These are phyloP conservation scores for Pardalotus punctatus DNA, from an alignment of 2,113 vertebrate species.

Conservation along the genomic window DNA sequence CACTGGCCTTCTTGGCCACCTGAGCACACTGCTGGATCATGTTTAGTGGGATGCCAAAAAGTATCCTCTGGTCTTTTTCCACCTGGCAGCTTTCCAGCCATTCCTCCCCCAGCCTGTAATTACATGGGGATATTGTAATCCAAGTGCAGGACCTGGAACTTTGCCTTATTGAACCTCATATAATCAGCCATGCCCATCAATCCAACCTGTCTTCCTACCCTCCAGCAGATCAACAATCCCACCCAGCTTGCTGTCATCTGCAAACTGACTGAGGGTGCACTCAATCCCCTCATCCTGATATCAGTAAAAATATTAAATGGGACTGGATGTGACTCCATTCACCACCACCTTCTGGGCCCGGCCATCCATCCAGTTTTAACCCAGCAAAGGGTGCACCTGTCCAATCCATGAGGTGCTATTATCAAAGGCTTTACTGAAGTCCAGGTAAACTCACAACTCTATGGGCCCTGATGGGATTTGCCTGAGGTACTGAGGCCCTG, in stretches of 20 bases:
- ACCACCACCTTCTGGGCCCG: no score
- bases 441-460: background rate
- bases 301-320: background rate
- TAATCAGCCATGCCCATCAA: background rate
- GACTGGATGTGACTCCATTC: background rate
- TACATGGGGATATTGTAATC: background rate
- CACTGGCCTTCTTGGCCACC: background rate
- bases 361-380: background rate
- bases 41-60: background rate
- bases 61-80: background rate
- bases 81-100: background rate
- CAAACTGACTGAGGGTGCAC: no score
- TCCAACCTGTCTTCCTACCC: background rate
- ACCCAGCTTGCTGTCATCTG: background rate
- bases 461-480: no score
- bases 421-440: background rate
- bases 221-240: background rate
- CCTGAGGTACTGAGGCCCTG: background rate
- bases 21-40: background rate
- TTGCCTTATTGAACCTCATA: background rate
- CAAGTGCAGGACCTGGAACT: background rate
- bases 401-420: background rate
- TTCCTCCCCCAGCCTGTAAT: fast-evolving
- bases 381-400: fast-evolving
- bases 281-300: fast-evolving